Conservation (phyloP, 2,888 invertebrate species). For the Cheilosia pagana region DNA sequence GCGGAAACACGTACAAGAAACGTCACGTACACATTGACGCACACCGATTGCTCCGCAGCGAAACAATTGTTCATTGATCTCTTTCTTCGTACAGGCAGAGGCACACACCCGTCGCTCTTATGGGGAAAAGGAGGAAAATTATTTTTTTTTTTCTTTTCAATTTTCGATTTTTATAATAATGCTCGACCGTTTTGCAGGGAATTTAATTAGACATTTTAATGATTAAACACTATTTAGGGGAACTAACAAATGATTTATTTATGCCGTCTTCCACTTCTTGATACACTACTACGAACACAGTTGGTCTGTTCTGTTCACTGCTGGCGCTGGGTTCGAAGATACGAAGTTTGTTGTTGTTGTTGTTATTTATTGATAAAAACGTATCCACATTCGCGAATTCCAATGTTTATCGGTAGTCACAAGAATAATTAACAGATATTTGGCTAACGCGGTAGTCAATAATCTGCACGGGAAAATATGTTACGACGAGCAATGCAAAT, state of each 20-base stretch:
- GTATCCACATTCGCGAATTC: constrained; percentile 26
- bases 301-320: constrained; percentile 7
- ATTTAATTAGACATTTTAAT: constrained; percentile 1
- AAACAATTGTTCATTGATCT: constrained; percentile 71
- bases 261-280: neutral
- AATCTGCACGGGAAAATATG: constrained; percentile 68
- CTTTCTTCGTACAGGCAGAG: constrained; percentile 58
- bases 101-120: constrained; percentile 61
- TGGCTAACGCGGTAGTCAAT: constrained; percentile 59
- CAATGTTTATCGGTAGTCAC: constrained; percentile 38
- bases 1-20: constrained; percentile 59
- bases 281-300: constrained; percentile 36
- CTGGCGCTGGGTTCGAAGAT: constrained; percentile 4
- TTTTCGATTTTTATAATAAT: constrained; percentile 15
- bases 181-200: constrained; percentile 53
- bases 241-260: constrained; percentile 26
- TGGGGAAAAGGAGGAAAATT: constrained; percentile 45
- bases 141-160: constrained; percentile 24
- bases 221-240: neutral
- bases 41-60: constrained; percentile 39
- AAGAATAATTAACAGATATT: constrained; percentile 36
- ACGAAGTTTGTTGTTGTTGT: constrained; percentile 42
- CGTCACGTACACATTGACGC: constrained; percentile 35
- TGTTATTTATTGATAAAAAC: constrained; percentile 17
- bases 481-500: constrained; percentile 67